These are phyloP conservation scores for Upupa epops DNA, from an alignment of 2,113 vertebrate genomes.

Conservation along the genomic window DNA sequence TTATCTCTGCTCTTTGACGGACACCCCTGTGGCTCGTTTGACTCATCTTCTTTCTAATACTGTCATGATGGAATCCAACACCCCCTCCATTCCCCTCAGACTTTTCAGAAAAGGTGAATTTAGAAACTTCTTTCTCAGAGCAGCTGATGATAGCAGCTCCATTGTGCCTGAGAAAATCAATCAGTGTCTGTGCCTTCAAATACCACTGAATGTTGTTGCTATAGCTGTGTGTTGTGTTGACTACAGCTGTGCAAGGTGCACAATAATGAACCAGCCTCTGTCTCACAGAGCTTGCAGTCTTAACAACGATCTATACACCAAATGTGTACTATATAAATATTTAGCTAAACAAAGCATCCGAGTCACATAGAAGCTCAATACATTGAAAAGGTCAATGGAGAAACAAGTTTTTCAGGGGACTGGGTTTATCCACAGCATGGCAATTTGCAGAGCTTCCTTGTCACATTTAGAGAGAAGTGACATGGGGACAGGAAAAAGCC, in stretches of 20 bases:
- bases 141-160: background rate
- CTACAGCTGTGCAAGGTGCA: background rate
- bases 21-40: constrained; percentile 9
- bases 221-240: background rate
- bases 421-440: background rate
- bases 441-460: background rate
- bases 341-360: constrained; percentile 13
- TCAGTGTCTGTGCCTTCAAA: background rate
- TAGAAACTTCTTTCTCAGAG: background rate
- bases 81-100: constrained; percentile 32
- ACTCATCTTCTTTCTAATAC: constrained; percentile 40
- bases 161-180: background rate
- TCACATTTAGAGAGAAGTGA: background rate
- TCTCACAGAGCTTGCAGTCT: background rate
- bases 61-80: constrained; percentile 17
- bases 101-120: constrained; percentile 8
- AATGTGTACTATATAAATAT: constrained; percentile 23
- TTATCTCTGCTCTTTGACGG: constrained; percentile 42
- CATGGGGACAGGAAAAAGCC: background rate
- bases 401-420: constrained; percentile 18
- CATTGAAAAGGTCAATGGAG: background rate
- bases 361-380: background rate
- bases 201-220: background rate
- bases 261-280: background rate
- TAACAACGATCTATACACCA: background rate